A percentile compares a stretch with the other conserved stretches of the same genome.
Evolutionary conservation across 2,797 vertebrate genomes (phyloP).

Genomic region (Acipenser transmontanus): DNA sequence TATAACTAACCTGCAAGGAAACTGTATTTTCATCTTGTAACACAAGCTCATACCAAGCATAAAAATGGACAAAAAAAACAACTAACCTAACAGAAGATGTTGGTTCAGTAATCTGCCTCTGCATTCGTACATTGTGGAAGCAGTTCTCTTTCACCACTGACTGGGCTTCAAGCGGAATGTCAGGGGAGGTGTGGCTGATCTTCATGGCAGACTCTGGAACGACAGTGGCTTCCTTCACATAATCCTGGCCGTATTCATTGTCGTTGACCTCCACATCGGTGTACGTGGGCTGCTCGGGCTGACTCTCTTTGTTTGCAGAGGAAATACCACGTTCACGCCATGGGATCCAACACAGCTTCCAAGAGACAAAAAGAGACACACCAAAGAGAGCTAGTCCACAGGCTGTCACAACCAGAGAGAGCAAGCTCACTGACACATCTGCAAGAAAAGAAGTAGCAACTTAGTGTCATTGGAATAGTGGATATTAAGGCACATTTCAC

Average conservation of each 20-base stretch:
- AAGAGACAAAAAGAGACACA: slow-evolving; percentile 90
- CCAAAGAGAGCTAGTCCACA: slow-evolving; percentile 86
- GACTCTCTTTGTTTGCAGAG: slow-evolving; percentile 75
- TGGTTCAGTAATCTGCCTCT: slow-evolving; percentile 86
- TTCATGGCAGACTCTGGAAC: slow-evolving; percentile 89
- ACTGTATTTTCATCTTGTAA: too few species aligned
- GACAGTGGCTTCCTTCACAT: slow-evolving; percentile 70
- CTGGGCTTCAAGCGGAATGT: slow-evolving; percentile 82
- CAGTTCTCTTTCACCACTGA: slow-evolving; percentile 72
- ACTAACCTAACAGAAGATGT: slow-evolving; percentile 70
- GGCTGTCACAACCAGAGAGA: slow-evolving; percentile 88
- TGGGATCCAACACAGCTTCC: slow-evolving; percentile 92
- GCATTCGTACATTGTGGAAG: slow-evolving; percentile 72
- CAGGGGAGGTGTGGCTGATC: slow-evolving; percentile 95
- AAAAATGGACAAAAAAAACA: not conserved
- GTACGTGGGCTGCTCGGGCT: slow-evolving; percentile 77
- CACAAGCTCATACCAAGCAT: too few species aligned
- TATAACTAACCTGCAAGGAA: too few species aligned
- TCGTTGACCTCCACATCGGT: slow-evolving; percentile 79
- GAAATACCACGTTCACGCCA: slow-evolving; percentile 80
- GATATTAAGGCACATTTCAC: too few species aligned
- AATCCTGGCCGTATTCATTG: slow-evolving; percentile 82
- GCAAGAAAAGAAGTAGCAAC: not conserved
- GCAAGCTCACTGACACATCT: slow-evolving; percentile 88
- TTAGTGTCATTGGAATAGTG: too few species aligned